Conservation (phyloP, 2,888 invertebrate genomes). For the Carterocephalus palaemon region DNA sequence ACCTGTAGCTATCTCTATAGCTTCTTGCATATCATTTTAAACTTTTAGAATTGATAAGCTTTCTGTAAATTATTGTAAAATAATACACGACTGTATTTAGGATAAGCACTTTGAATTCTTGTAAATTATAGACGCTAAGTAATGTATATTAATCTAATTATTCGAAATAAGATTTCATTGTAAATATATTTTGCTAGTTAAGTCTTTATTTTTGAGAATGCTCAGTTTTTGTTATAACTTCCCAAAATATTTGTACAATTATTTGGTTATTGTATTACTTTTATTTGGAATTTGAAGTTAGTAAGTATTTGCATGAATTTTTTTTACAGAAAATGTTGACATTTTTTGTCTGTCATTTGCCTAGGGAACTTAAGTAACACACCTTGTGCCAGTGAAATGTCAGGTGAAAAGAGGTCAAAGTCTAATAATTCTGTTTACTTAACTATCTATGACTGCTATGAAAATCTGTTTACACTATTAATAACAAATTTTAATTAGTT, state of each 20-base stretch:
- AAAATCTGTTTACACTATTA: too few species aligned
- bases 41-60: constrained; percentile 51
- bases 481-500: too few species aligned
- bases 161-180: constrained; percentile 67
- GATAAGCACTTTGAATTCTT: constrained; percentile 46
- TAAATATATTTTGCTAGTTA: constrained; percentile 52
- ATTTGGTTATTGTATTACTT: constrained; percentile 26
- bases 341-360: too few species aligned
- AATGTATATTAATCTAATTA: constrained; percentile 61
- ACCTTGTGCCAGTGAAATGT: too few species aligned
- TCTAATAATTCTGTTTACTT: too few species aligned
- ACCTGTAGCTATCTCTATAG: constrained; percentile 50
- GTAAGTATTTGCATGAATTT: too few species aligned
- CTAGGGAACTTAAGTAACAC: too few species aligned
- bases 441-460: too few species aligned
- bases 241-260: constrained; percentile 6
- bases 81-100: constrained; percentile 70
- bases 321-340: too few species aligned
- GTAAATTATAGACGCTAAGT: constrained; percentile 56
- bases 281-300: constrained; percentile 30
- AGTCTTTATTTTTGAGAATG: constrained; percentile 42
- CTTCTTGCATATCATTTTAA: constrained; percentile 77
- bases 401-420: too few species aligned
- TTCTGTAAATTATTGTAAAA: constrained; percentile 76
- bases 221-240: constrained; percentile 30